Conservation (phyloP, 1,140 invertebrate genomes). For the Drosophila navojoa region DNA sequence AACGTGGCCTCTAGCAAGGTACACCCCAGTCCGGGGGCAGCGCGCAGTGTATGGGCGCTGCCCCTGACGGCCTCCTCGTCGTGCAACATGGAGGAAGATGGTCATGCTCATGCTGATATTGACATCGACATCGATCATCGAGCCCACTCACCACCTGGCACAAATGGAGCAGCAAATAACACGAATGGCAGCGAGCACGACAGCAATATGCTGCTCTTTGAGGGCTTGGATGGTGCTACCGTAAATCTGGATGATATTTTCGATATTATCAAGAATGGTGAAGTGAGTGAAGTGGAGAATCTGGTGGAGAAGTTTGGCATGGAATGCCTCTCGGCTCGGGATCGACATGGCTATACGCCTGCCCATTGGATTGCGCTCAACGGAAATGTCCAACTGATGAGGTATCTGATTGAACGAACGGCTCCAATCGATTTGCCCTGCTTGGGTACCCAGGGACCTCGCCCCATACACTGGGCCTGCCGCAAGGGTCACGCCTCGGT, state of each 20-base stretch:
- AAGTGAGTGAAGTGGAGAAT: conserved; percentile 90
- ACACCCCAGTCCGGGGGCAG: conserved; percentile 91
- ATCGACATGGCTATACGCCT: conserved; percentile 96
- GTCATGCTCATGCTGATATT: conserved; percentile 79
- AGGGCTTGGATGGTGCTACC: conserved; percentile 83
- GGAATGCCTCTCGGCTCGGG: conserved; percentile 89
- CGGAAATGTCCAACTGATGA: conserved; percentile 92
- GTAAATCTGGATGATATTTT: conserved; percentile 83
- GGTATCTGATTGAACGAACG: conserved; percentile 92
- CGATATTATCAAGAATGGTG: conserved; percentile 84
- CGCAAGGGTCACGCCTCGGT: conserved; percentile 92
- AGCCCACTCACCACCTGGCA: conserved; percentile 66
- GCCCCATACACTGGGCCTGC: conserved; percentile 97
- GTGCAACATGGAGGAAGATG: conserved; percentile 88
- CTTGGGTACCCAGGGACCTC: conserved; percentile 93
- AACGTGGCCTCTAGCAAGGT: conserved; percentile 85
- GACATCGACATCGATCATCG: conserved; percentile 83
- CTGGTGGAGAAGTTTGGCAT: conserved; percentile 90
- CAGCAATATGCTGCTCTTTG: conserved; percentile 71
- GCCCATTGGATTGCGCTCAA: conserved; percentile 96
- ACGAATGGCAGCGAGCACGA: conserved; percentile 68
- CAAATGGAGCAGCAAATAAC: conserved; percentile 22
- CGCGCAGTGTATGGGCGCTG: conserved; percentile 93
- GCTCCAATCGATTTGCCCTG: conserved; percentile 94
- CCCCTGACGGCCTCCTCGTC: conserved; percentile 86